A percentile compares a stretch with the other conserved stretches of the same genome.
These are phyloP conservation scores for Oryzias dopingdopingensis DNA, from an alignment of 2,797 vertebrate species.

Conservation along the genomic window DNA sequence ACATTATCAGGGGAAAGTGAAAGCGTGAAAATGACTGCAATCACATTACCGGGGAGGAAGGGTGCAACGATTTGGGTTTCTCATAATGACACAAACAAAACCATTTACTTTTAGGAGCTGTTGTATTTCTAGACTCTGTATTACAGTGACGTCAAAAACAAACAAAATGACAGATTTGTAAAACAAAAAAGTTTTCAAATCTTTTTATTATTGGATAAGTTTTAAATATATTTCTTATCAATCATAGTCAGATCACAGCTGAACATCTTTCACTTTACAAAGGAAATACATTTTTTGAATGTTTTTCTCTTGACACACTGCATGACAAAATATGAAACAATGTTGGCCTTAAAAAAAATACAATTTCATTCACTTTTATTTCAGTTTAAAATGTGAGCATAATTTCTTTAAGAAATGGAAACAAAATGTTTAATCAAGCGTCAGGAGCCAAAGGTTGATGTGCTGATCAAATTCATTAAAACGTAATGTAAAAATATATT, in stretches of 20 bases:
- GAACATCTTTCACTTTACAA: constrained; percentile 48
- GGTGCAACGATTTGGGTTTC: too few species aligned
- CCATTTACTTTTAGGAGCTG: too few species aligned
- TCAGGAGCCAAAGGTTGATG: too few species aligned
- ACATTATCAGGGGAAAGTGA: too few species aligned
- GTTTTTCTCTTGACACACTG: constrained; percentile 34
- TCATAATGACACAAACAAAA: too few species aligned
- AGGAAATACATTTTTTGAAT: constrained; percentile 17
- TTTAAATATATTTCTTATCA: constrained; percentile 55
- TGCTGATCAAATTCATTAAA: too few species aligned
- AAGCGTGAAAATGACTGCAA: too few species aligned
- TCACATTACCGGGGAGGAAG: too few species aligned
- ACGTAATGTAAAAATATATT: constrained; percentile 13
- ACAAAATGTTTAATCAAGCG: too few species aligned
- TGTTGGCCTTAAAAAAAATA: constrained; percentile 36
- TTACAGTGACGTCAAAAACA: too few species aligned
- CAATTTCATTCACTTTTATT: constrained; percentile 31
- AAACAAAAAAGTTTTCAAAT: constrained; percentile 63
- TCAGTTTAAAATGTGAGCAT: constrained; percentile 26
- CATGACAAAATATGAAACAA: constrained; percentile 40
- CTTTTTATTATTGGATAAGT: constrained; percentile 62
- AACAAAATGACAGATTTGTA: too few species aligned
- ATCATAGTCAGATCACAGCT: constrained; percentile 45
- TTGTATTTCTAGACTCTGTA: too few species aligned
- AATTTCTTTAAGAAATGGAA: not conserved